phyloP scores from a whole-genome alignment of 2,113 vertebrate genomes.

The Zapornia atra region DNA sequence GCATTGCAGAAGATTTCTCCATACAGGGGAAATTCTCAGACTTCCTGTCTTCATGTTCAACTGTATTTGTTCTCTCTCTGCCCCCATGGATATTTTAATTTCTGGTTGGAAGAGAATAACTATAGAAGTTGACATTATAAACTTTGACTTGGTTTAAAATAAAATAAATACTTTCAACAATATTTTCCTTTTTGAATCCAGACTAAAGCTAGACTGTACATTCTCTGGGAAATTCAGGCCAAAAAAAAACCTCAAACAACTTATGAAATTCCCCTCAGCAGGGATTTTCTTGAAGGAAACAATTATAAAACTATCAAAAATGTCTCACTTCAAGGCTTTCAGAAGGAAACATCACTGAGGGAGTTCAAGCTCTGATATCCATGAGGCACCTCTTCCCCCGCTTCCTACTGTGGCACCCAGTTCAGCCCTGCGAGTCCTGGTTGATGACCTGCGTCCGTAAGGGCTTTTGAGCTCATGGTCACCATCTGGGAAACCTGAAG shows the following conservation, averaged over 20 bases:
- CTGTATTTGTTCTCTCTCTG: not conserved
- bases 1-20: not conserved
- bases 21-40: not conserved
- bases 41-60: not conserved
- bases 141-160: not conserved
- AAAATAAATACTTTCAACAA: not conserved
- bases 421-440: not conserved
- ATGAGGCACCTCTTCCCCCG: not conserved
- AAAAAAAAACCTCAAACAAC: not conserved
- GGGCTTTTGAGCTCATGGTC: not conserved
- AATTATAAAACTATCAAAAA: constrained; percentile 50
- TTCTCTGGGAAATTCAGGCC: not conserved
- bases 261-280: constrained; percentile 3
- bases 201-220: not conserved
- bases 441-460: not conserved
- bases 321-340: constrained; percentile 18
- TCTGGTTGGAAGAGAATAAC: not conserved
- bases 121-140: not conserved
- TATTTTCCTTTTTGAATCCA: constrained; percentile 5
- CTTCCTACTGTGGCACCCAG: not conserved
- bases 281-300: constrained; percentile 37
- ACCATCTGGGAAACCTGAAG: not conserved
- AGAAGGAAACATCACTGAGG: not conserved
- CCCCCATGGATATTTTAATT: not conserved
- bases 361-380: not conserved